Conservation (phyloP, 2,797 vertebrate species). For the Protosalanx chinensis region DNA sequence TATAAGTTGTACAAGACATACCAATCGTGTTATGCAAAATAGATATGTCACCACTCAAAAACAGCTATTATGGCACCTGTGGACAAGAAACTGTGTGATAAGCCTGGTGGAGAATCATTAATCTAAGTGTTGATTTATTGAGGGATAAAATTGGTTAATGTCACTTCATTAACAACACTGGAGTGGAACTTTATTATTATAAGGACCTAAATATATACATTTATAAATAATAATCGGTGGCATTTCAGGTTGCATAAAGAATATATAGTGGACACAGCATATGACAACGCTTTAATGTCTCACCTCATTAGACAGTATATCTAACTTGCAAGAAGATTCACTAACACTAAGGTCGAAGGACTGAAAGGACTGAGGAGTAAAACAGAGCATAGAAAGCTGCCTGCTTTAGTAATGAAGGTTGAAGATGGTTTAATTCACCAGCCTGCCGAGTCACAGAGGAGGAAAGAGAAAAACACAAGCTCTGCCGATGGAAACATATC, state of each 20-base stretch:
- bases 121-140: slow-evolving; percentile 12
- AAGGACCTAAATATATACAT: slow-evolving; percentile 42
- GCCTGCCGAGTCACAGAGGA: slow-evolving; percentile 13
- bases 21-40: background rate
- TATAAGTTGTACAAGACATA: background rate
- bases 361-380: no score
- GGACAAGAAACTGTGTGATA: background rate
- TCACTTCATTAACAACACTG: slow-evolving; percentile 39
- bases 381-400: slow-evolving; percentile 2
- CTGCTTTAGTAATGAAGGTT: slow-evolving; percentile 1
- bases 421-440: slow-evolving; percentile 11
- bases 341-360: background rate
- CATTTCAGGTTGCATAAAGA: slow-evolving; percentile 18
- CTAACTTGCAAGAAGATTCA: background rate
- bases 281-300: no score
- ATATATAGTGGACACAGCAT: background rate
- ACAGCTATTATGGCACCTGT: background rate
- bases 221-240: slow-evolving; percentile 23
- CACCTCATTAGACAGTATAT: background rate
- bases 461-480: slow-evolving; percentile 33
- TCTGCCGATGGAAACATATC: slow-evolving; percentile 48
- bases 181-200: slow-evolving; percentile 42
- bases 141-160: slow-evolving; percentile 32
- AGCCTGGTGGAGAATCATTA: slow-evolving; percentile 2
- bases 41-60: no score